Evolutionary conservation across 2,113 vertebrate genomes (phyloP).

Genomic region (Bos indicus): DNA sequence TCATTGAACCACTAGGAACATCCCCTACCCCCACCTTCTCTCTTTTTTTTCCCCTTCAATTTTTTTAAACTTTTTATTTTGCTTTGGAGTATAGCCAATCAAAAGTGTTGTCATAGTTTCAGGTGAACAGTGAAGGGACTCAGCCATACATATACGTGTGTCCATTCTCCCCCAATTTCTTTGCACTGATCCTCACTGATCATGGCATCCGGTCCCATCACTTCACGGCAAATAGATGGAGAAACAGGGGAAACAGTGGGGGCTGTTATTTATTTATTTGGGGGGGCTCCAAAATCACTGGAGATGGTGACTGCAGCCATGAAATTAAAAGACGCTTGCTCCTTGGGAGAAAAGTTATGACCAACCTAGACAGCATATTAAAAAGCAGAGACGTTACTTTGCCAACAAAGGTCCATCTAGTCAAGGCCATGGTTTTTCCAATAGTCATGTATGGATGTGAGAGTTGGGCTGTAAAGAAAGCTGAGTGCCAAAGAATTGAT

Average conservation of each 20-base stretch:
- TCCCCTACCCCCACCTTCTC: background rate
- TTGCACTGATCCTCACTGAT: background rate
- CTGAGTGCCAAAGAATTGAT: accelerated
- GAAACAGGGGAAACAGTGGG: background rate
- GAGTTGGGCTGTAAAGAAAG: background rate
- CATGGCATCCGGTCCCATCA: background rate
- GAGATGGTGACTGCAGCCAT: background rate
- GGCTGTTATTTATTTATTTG: background rate
- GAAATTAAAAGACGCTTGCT: background rate
- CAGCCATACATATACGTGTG: background rate
- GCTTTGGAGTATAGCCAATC: background rate
- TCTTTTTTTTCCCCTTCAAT: background rate
- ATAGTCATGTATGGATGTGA: background rate
- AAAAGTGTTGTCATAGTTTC: background rate
- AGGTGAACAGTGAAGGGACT: background rate
- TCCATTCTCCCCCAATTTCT: background rate
- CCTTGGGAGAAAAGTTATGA: background rate
- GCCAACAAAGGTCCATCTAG: background rate
- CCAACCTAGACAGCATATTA: background rate
- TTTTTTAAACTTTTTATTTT: background rate
- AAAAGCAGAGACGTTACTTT: background rate
- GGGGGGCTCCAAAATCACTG: background rate
- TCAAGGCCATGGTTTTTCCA: background rate
- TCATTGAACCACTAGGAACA: background rate
- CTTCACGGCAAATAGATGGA: background rate